Evolutionary conservation across 92 coral and sea anemone genomes (phyloP), one percentile per base, ranked within the genome.

Genomic region (Porites lobata): DNA sequence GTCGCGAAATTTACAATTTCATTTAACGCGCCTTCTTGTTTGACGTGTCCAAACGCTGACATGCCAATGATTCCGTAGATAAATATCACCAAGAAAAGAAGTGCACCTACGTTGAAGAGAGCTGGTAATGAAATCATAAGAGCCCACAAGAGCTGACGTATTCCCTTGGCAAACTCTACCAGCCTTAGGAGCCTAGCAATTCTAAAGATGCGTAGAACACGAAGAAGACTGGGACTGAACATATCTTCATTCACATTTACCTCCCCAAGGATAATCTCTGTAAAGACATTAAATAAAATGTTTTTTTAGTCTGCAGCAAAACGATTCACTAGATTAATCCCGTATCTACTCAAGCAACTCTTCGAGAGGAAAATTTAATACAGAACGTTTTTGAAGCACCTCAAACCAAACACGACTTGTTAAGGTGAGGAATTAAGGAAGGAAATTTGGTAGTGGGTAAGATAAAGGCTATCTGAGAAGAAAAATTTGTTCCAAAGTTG

Each of bases 21-120:
- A 61, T 92, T 89, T 82, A 96, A 71, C 20, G 72, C 93, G 76
- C 99, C 99, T 85, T 94, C 92, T 75, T 87, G 91, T 72, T 92
- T 91, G 21, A 96, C 94, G 70, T 83, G 80, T 6, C 99, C 99
- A 67, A 96, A 96, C 56, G 94, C 93, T 18, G 96, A 90, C 99
- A 96, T 96, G 43, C 98, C 99, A 43, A 96, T 92, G 47, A 95
- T 93, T 58, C 96, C 98, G 69, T 95, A 96, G 58, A 96, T 96
- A 29, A 94, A 96, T 82, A 96, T 95, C 77, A 96, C 91, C 43
- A 96, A 79, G 56, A 95, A 95, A 26, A 96, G 91, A 4, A 96
- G 93, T 19, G 98, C 91, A 52, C 99, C 98, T 66, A 96, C 94
- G 93, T 96, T 96, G 77, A 96, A 88, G 63, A 96, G 87, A 0